Base-by-base conservation (phyloP, 1,140 invertebrate species). In the Venustaconcha ellipsiformis region DNA sequence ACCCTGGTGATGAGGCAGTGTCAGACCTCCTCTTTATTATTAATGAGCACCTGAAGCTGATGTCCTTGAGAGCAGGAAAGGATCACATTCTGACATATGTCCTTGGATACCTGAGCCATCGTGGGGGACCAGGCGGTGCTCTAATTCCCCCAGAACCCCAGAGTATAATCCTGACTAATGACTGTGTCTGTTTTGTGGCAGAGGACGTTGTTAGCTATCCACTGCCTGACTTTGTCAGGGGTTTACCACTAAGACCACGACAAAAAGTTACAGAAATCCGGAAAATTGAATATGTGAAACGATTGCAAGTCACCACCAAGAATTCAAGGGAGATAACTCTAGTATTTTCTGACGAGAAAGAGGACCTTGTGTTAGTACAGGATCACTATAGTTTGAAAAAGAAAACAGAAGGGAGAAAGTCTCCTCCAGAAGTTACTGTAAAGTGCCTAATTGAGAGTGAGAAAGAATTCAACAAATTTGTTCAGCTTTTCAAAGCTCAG, bases 201-300 rank as follows among this genome's bases (percentile, higher is more conserved):
- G 88, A 89, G 65, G 88, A 89, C 80, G 66, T 86, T 18, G 86
- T 88, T 13, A 88, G 84, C 76, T 89, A 89, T 72, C 88, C 88
- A 12, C 73, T 89, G 17, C 88, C 87, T n/a, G 87, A 87, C 55
- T 89, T 89, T 83, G 87, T 86, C 14, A 68, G 85, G 48, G 84
- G 83, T 23, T 65, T 87, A 20, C 88, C 88, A 18, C 83, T 83
- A 65, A 84, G 81, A 18, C 85, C 86, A 1, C 74, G 84, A 57
- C 84, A 88, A 60, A 68, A 83, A 37, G 79, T 89, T 11, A 65
- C 81, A 12, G 85, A 89, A 56, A 80, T 82, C 20, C 82, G 81
- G 13, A 82, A 82, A 59, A 81, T 88, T 15, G 84, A 86, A 65
- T 83, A 83, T 67, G 73, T 89, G 66, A 87, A 88, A 67, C 71